Conservation (phyloP, 2,113 vertebrate species). For the Callipepla squamata region DNA sequence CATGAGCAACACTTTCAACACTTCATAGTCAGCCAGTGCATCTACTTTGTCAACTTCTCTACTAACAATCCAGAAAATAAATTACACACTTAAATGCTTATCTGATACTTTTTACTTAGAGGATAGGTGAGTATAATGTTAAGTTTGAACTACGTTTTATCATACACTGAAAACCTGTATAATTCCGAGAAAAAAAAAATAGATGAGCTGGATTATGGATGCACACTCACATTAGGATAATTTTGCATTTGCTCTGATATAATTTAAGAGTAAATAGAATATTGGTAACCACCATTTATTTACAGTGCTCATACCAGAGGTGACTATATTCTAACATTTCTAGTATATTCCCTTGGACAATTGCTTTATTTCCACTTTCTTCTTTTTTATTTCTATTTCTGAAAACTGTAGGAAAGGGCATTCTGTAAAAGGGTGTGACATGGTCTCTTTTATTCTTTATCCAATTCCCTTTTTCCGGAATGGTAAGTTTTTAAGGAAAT, state of each 20-base stretch:
- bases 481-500: not conserved
- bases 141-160: not conserved
- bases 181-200: not conserved
- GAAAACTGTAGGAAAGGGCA: not conserved
- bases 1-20: not conserved
- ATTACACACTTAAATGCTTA: not conserved
- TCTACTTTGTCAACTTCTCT: not conserved
- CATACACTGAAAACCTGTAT: not conserved
- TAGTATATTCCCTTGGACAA: not conserved
- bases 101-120: not conserved
- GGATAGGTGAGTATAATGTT: not conserved
- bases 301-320: not conserved
- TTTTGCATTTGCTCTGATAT: not conserved
- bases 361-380: not conserved
- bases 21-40: not conserved
- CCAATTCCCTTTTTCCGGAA: not conserved
- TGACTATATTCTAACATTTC: not conserved
- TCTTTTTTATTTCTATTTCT: not conserved
- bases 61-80: not conserved
- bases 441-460: not conserved
- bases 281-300: not conserved
- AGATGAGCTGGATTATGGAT: not conserved
- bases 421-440: not conserved
- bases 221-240: not conserved
- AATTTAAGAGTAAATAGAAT: not conserved